Base-by-base conservation (phyloP, 2,113 vertebrate genomes). In the Gymnorhina tibicen region DNA sequence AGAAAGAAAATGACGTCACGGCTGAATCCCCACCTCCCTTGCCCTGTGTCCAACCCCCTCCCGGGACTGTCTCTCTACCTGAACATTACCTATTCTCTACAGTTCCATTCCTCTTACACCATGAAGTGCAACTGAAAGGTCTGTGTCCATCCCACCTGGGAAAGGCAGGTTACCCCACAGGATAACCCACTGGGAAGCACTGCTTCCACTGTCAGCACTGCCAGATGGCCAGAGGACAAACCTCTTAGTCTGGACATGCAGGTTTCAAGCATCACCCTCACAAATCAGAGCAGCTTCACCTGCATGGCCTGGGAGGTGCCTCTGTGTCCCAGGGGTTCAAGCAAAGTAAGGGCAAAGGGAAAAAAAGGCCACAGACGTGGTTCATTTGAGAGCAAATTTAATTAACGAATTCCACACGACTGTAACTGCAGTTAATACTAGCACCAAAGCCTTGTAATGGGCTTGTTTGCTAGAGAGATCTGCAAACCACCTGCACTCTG, bases 1-100 rank as follows among this genome's bases (percentile, higher is more conserved):
- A 78, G 41, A 66, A 87, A 62, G 46, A 85, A 81, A 85, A 84
- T 37, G 2, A 7, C 55, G 58, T 41, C 0, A 5, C 0, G 0
- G 41, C 21, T 69, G 32, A 69, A 74, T 41, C 26, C 11, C 15
- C 64, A 32, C 16, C 27, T 84, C 35, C 58, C 11, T 66, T 3
- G 1, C 14, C 6, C n/a, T 64, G 33, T 50, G 20, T 24, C 44
- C 44, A n/a, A 2, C 11, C 5, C 35, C 1, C 1, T 39, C 50
- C 20, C 35, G 44, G 46, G 56, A 41, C 52, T 74, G 1, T 0
- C 6, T 55, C 42, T 13, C 19, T 35, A 5, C 47, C 35, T 55
- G 73, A 75, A 46, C 47, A 46, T 49, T 3, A 1, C 11, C 14
- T 63, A 32, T 35, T 47, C 56, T 58, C 39, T 64, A 24, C 24